Base-by-base conservation (phyloP, 2,113 vertebrate genomes). In the Columbina picui region DNA sequence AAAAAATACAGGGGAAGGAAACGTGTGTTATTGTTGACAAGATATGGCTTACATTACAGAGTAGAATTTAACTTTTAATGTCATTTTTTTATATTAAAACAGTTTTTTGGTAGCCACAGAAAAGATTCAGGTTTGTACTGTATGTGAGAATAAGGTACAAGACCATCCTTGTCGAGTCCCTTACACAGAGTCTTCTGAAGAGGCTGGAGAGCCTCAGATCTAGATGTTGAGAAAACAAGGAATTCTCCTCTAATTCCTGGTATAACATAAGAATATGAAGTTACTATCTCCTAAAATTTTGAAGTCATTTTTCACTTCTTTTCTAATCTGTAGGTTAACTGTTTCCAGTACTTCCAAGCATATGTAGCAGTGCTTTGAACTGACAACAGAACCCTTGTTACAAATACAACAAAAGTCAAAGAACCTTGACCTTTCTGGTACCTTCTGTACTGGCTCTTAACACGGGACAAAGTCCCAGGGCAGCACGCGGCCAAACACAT, bases 301-400 rank as follows among this genome's bases (percentile, higher is more conserved):
- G 15, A 45, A 59, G 7, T 29, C 14, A 55, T 47, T 87, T 82
- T 91, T 59, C 26, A 63, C 32, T 71, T 87, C 19, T 89, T 92
- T 70, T 34, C 52, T 75, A 23, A 71, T 38, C 57, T 18, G 5
- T 10, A 75, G 22, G 41, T 34, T 17, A 71, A 83, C 38, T 19
- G 27, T 55, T 87, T 47, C 34, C 38, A 49, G 4, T 23, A 36
- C 21, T 45, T 30, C 34, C 1, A 11, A 87, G 45, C 30, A 6
- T 1, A 76, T 1, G 12, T 14, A 80, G 34, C 30, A 88, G 27
- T 4, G 36, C 45, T 69, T 57, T 63, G 50, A 41, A 61, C 34
- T 45, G 53, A 34, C 59, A 85, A 49, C 30, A 1, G 0, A 80
- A 53, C 17, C 43, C 30, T 85, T 0, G 0, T 12, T 30, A 77